Evolutionary conservation across 2,113 vertebrate species (phyloP), one percentile per base, ranked within the genome.

Genomic region (Lophura nycthemera): DNA sequence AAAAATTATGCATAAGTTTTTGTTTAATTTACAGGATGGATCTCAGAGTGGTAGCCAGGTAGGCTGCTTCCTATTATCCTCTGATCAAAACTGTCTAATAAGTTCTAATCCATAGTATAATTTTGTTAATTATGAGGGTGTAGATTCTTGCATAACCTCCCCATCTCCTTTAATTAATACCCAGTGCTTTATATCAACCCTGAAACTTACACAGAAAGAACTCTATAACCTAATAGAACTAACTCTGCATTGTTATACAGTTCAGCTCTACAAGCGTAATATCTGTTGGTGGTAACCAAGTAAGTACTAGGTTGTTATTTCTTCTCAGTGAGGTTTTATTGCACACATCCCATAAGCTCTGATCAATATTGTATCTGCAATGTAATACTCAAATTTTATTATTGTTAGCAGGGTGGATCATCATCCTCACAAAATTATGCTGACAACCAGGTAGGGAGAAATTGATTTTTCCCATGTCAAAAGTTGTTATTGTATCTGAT

Each of bases 341-440:
- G 73, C 50, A 47, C 19, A 54, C 11, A 7, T 87, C 85, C 52
- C 4, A 4, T 3, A 1, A 78, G 32, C 8, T 15, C 10, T 36
- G 29, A 69, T 61, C 25, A 60, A 27, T 60, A 65, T 52, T 7
- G 2, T 0, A 18, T 32, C 5, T 11, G 22, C 24, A 82, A 7
- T 29, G 43, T 30, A 47, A 69, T 65, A 47, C 20, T 64, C 38
- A n/a, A 72, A 45, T 45, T 25, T 32, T 11, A 36, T 25, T 8
- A 11, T 66, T 90, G 4, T 17, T 85, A 30, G 18, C 90, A 95
- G 96, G 13, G 82, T 63, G 93, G 79, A 83, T 89, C 95, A 69
- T 84, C 91, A 25, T 93, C 47, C 10, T 95, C 90, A 21, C 85
- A 95, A 85, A 83, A 13, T 80, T 95, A 96, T 13, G 92, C 90